These are phyloP conservation scores for Rhaphigaster nebulosa DNA, from an alignment of 2,888 invertebrate species.

Conservation along the genomic window DNA sequence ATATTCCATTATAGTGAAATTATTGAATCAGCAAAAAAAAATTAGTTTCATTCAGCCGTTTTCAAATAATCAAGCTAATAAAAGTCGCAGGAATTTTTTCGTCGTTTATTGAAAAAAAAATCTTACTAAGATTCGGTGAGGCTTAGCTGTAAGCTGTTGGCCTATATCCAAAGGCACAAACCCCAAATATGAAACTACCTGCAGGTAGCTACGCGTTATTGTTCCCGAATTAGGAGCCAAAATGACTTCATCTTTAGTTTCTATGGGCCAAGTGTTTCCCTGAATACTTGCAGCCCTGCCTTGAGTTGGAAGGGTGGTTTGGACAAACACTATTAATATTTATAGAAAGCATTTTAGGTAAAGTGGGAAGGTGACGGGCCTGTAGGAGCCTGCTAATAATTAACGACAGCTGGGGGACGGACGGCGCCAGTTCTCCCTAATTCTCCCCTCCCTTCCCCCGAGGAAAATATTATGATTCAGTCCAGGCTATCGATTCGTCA, in stretches of 20 bases:
- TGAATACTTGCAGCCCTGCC: background rate
- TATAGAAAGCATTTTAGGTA: background rate
- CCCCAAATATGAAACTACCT: no score
- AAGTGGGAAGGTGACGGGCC: background rate
- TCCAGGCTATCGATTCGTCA: background rate
- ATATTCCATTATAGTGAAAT: no score
- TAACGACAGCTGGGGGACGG: background rate
- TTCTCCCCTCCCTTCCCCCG: background rate
- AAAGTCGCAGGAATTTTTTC: no score
- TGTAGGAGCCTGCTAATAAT: background rate
- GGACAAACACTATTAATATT: conserved; percentile 20
- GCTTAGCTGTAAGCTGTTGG: no score
- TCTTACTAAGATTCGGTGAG: no score
- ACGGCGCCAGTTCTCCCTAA: background rate
- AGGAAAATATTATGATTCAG: conserved; percentile 27
- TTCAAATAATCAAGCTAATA: no score
- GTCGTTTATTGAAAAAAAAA: no score
- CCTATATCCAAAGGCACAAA: no score
- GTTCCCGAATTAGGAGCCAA: no score
- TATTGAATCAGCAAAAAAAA: no score
- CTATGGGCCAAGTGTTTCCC: background rate
- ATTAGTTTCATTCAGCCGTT: no score
- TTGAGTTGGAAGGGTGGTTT: background rate
- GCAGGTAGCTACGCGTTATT: no score
- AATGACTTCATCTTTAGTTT: background rate